Base-by-base conservation (phyloP, 2,888 invertebrate species). In the Acrobasis consociella region DNA sequence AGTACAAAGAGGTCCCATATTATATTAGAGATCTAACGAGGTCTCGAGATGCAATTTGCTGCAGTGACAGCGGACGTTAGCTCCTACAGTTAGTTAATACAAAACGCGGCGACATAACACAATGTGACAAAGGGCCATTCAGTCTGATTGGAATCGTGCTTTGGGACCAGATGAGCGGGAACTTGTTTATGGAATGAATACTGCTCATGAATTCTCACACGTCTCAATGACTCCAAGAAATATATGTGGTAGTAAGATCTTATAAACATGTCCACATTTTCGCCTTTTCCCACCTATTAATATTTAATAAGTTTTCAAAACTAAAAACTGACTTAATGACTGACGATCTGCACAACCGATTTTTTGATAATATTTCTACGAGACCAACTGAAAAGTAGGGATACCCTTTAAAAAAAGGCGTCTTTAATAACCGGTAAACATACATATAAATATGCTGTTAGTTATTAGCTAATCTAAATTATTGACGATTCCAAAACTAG, bases 71-170 rank as follows among this genome's bases (percentile, higher is more conserved):
- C 51, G 51, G 38, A 22, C 60, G 38, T 39, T 22, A 42, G 50
- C 31, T 49, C 9, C 50, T 60, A 5, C 37, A 38, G 51, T 60
- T 52, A 52, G 51, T 50, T 60, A 52, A 60, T 60, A 60, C 39
- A 42, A 42, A 58, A 60, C 51, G 51, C 50, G 39, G 50, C 42
- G 51, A 60, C 51, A 60, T 52, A 60, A 60, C 22, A 60, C 60
- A 60, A 60, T 60, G 52, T 60, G 60, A 60, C 51, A 60, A 60
- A 60, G 60, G 60, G 39, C 60, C 60, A 51, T 60, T 60, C 51
- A n/a, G 22, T 60, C 52, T 60, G 60, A 60, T 60, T 60, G 60
- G 60, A 60, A 51, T 60, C 60, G 60, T 60, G 60, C 60, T 51
- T 51, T 17, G 60, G 51, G 51, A 60, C 22, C 60, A 22, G 60